These are phyloP conservation scores for Pseudomyrmex pallidus DNA, from an alignment of 1,140 invertebrate species.

Conservation along the genomic window DNA sequence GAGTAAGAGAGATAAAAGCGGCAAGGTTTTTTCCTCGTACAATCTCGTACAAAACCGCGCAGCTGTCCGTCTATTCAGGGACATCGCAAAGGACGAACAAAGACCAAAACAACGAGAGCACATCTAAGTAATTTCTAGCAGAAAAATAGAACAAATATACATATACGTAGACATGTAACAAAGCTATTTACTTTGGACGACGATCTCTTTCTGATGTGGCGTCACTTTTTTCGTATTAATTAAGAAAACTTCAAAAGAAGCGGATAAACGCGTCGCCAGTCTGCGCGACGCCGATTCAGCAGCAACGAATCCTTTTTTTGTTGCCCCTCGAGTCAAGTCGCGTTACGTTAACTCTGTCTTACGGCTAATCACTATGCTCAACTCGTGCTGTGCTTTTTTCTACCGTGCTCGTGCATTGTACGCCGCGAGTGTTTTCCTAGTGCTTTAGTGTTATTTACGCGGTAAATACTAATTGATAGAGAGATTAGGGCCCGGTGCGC, in stretches of 20 bases:
- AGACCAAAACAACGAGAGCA: conserved; percentile 54
- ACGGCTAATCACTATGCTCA: conserved; percentile 76
- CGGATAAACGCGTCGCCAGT: neutral
- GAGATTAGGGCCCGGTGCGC: conserved; percentile 55
- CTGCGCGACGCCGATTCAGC: conserved; percentile 1
- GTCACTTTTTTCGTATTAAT: conserved; percentile 44
- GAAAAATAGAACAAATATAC: neutral
- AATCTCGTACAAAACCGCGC: conserved; percentile 1
- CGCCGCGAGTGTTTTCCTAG: conserved; percentile 73
- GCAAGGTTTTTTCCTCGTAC: too few species aligned
- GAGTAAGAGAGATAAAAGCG: conserved; percentile 39
- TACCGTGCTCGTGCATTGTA: conserved; percentile 71
- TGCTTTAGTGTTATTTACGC: conserved; percentile 68
- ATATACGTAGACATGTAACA: conserved; percentile 12
- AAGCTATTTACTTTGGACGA: too few species aligned
- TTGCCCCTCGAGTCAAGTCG: conserved; percentile 16
- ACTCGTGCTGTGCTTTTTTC: conserved; percentile 80
- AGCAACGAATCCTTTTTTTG: conserved; percentile 63
- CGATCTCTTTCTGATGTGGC: neutral
- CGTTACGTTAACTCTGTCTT: conserved; percentile 56
- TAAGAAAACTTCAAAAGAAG: conserved; percentile 4
- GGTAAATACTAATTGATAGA: conserved; percentile 57
- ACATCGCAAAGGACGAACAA: neutral
- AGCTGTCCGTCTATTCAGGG: neutral
- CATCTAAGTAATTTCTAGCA: conserved; percentile 24